phyloP scores from a whole-genome alignment of 2,888 invertebrate genomes.

The Agonopterix subpropinquella region DNA sequence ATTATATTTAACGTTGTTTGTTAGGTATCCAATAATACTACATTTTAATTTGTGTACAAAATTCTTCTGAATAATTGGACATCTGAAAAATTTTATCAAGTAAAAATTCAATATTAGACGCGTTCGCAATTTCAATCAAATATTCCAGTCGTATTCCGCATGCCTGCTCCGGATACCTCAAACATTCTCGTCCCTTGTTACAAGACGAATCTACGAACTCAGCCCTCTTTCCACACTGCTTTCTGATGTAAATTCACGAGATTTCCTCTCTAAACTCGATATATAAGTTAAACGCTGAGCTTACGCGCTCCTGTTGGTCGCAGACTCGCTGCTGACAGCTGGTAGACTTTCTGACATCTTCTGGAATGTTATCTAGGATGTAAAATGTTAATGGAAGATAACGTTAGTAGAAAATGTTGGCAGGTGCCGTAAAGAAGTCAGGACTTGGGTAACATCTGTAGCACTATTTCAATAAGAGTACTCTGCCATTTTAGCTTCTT shows the following conservation, averaged over 20 bases:
- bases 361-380: no score
- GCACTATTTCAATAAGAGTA: no score
- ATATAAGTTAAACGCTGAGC: constrained; percentile 50
- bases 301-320: constrained; percentile 28
- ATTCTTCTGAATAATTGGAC: neutral
- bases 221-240: constrained; percentile 40
- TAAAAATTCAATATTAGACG: constrained; percentile 47
- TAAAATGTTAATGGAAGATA: no score
- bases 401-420: no score
- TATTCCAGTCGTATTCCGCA: constrained; percentile 51
- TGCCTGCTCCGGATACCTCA: constrained; percentile 52
- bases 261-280: constrained; percentile 57
- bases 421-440: neutral
- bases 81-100: constrained; percentile 18
- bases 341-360: constrained; percentile 1
- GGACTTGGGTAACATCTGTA: neutral
- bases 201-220: constrained; percentile 37
- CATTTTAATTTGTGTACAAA: no score
- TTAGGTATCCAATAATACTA: neutral
- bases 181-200: constrained; percentile 63
- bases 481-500: no score
- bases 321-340: neutral
- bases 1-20: neutral
- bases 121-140: constrained; percentile 58
- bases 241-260: constrained; percentile 66